Conservation (phyloP, 2,113 vertebrate species). For the Climacteris rufus region DNA sequence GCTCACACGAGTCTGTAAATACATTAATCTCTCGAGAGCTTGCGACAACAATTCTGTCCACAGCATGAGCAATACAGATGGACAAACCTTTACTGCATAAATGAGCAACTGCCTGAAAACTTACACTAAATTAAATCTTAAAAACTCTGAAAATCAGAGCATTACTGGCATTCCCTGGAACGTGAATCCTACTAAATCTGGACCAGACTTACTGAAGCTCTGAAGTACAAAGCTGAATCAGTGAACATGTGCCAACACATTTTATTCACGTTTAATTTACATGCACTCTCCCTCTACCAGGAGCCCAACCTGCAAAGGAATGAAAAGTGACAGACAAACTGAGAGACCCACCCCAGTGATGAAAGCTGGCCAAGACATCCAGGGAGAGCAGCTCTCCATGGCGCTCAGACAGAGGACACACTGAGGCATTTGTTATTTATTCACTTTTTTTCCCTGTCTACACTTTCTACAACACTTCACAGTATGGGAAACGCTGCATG, state of each 20-base stretch:
- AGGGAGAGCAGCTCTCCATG: background rate
- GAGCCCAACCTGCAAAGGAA: background rate
- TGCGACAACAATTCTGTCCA: conserved; percentile 34
- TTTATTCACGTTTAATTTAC: background rate
- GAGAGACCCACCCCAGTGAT: background rate
- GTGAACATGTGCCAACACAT: background rate
- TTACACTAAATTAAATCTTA: background rate
- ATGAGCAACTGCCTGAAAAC: background rate
- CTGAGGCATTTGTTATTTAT: background rate
- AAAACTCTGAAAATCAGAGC: background rate
- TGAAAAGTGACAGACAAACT: background rate
- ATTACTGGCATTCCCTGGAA: background rate
- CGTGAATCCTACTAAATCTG: background rate
- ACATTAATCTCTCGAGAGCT: conserved; percentile 63
- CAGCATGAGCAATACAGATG: background rate
- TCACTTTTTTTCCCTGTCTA: background rate
- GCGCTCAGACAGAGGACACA: background rate
- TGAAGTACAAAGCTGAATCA: background rate
- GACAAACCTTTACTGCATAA: background rate
- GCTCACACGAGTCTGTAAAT: conserved; percentile 65
- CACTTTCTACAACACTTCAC: background rate
- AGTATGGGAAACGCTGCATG: background rate
- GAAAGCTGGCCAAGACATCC: background rate
- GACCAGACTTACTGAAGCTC: background rate
- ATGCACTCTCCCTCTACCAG: background rate